phyloP scores from a whole-genome alignment of 1,140 invertebrate species.

The Listronotus bonariensis region DNA sequence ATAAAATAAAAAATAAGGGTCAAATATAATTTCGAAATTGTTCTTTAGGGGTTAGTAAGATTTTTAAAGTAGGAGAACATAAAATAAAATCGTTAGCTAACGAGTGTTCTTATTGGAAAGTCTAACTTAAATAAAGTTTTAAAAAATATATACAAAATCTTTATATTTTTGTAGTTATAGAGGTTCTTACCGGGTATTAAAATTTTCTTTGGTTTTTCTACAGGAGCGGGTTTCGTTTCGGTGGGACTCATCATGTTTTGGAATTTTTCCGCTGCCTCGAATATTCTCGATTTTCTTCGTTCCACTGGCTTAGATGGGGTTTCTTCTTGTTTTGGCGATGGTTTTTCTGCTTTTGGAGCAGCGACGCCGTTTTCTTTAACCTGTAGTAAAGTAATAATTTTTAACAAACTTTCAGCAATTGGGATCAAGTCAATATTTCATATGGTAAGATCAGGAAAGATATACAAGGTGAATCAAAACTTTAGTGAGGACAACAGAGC shows the following conservation, averaged over 20 bases:
- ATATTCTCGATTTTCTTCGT: conserved; percentile 69
- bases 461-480: no score
- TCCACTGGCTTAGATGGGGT: conserved; percentile 56
- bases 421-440: no score
- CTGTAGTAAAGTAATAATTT: background rate
- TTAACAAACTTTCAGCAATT: no score
- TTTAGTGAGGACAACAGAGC: no score
- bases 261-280: conserved; percentile 74
- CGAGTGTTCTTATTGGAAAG: no score
- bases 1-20: conserved; percentile 23
- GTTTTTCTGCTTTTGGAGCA: conserved; percentile 40
- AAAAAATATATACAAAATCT: no score
- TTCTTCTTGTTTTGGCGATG: conserved; percentile 49
- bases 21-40: background rate
- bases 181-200: conserved; percentile 66
- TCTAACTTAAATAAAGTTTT: no score
- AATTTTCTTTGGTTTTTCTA: conserved; percentile 77
- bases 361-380: conserved; percentile 24
- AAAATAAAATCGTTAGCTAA: no score
- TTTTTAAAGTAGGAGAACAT: no score
- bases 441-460: no score
- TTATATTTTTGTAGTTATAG: no score
- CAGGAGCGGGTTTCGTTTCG: conserved; percentile 49
- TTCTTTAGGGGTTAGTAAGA: no score
- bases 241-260: conserved; percentile 61